Evolutionary conservation across 2,888 invertebrate species (phyloP).

Genomic region (Spisula solida): DNA sequence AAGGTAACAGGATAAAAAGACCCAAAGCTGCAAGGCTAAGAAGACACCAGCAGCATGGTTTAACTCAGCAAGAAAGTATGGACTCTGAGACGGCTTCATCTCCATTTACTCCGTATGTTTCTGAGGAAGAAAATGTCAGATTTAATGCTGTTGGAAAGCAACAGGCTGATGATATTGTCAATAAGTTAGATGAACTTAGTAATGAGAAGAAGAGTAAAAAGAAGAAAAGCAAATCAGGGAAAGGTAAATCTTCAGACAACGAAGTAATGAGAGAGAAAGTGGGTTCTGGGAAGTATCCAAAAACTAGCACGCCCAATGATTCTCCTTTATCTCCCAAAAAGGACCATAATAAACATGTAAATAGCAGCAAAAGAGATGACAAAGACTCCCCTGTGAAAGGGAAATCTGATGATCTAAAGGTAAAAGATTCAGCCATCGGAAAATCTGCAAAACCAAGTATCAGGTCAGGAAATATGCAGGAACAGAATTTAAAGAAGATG

Average conservation of each 20-base stretch:
- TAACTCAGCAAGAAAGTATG: neutral
- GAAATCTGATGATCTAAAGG: neutral
- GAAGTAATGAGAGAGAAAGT: neutral
- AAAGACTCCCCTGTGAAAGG: neutral
- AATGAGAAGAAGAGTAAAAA: conserved; percentile 53
- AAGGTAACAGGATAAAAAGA: conserved; percentile 51
- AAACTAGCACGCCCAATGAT: conserved; percentile 69
- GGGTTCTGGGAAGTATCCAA: conserved; percentile 49
- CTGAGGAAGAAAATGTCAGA: conserved; percentile 31
- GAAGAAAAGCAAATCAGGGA: conserved; percentile 33
- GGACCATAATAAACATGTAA: neutral
- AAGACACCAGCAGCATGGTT: conserved; percentile 21
- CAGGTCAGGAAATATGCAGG: neutral
- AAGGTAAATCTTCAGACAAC: neutral
- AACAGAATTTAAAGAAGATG: conserved; percentile 22
- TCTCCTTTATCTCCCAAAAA: conserved; percentile 57
- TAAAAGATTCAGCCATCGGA: neutral
- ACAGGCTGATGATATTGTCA: conserved; percentile 28
- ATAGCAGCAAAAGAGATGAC: neutral
- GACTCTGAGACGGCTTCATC: conserved; percentile 26
- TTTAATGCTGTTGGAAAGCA: conserved; percentile 16
- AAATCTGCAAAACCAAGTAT: neutral
- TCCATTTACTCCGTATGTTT: conserved; percentile 48
- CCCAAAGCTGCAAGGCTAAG: conserved; percentile 72
- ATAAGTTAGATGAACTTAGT: conserved; percentile 45